Evolutionary conservation across 2,797 vertebrate species (phyloP).

Genomic region (Lepus townsendii): DNA sequence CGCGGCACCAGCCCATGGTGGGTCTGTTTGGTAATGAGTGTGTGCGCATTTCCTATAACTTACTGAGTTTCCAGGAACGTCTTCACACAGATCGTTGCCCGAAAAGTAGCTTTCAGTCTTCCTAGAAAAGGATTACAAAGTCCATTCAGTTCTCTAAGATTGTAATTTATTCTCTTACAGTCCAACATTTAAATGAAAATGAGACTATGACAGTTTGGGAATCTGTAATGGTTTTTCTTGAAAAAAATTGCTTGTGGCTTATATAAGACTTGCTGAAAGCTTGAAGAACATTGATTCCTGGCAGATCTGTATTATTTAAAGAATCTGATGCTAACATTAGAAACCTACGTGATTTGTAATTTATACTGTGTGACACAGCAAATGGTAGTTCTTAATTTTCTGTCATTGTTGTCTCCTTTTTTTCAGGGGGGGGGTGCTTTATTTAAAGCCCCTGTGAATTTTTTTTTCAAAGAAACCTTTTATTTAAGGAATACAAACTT

Average conservation of each 20-base stretch:
- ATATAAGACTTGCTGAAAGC: background rate
- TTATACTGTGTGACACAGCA: background rate
- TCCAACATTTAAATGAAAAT: background rate
- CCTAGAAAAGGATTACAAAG: background rate
- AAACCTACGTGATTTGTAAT: background rate
- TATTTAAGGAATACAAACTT: no score
- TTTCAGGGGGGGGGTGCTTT: background rate
- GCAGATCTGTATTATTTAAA: background rate
- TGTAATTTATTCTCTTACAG: background rate
- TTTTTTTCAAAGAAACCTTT: no score
- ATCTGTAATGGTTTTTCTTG: background rate
- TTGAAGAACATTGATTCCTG: background rate
- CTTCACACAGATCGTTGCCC: background rate
- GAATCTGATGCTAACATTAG: background rate
- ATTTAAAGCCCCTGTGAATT: background rate
- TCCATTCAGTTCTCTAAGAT: background rate
- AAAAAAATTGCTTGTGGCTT: background rate
- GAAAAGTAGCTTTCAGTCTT: background rate
- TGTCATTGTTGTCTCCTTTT: background rate
- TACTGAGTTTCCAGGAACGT: background rate
- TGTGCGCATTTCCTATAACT: background rate
- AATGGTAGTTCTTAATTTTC: background rate
- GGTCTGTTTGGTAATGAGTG: background rate
- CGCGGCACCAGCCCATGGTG: background rate
- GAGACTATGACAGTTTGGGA: background rate